Percentiles rank a stretch among this genome's conserved stretches.
These are phyloP conservation scores for Microcebus tavaratra DNA, from an alignment of 2,113 vertebrate genomes.

Conservation along the genomic window DNA sequence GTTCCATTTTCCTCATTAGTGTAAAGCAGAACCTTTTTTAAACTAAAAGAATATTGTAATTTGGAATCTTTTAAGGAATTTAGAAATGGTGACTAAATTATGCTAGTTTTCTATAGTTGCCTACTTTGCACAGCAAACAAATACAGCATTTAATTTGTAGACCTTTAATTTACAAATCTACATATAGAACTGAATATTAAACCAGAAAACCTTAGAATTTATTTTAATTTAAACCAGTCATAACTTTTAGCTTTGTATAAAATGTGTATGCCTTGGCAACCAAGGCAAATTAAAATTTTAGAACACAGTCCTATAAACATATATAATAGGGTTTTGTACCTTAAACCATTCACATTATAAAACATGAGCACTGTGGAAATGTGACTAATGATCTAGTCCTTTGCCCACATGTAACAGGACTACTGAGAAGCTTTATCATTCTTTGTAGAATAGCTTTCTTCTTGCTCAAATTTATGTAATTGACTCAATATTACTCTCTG, in stretches of 20 bases:
- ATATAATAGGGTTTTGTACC: slow-evolving; percentile 49
- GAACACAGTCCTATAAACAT: slow-evolving; percentile 53
- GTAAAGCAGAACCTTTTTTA: slow-evolving; percentile 42
- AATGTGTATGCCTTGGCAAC: slow-evolving; percentile 16
- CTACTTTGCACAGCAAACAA: slow-evolving; percentile 36
- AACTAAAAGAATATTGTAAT: background rate
- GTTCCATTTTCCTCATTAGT: slow-evolving; percentile 15
- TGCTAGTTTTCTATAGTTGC: background rate
- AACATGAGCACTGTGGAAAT: slow-evolving; percentile 61
- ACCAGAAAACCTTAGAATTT: background rate
- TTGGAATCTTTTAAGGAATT: slow-evolving; percentile 35
- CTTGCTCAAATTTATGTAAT: slow-evolving; percentile 57
- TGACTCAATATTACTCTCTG: slow-evolving; percentile 48
- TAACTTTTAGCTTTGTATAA: slow-evolving; percentile 37
- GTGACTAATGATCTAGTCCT: slow-evolving; percentile 62
- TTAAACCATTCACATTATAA: slow-evolving; percentile 56
- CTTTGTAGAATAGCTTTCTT: slow-evolving; percentile 60
- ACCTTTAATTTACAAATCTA: slow-evolving; percentile 29
- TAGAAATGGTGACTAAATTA: slow-evolving; percentile 14
- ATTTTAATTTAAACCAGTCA: slow-evolving; percentile 45
- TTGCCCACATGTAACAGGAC: slow-evolving; percentile 62
- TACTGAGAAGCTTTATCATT: slow-evolving; percentile 59
- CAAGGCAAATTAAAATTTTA: slow-evolving; percentile 60
- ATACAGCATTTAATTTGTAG: background rate
- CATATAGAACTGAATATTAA: background rate